A percentile compares a stretch with the other conserved stretches of the same genome.
These are phyloP conservation scores for Tachina grossa DNA, from an alignment of 2,888 invertebrate genomes.

Conservation along the genomic window DNA sequence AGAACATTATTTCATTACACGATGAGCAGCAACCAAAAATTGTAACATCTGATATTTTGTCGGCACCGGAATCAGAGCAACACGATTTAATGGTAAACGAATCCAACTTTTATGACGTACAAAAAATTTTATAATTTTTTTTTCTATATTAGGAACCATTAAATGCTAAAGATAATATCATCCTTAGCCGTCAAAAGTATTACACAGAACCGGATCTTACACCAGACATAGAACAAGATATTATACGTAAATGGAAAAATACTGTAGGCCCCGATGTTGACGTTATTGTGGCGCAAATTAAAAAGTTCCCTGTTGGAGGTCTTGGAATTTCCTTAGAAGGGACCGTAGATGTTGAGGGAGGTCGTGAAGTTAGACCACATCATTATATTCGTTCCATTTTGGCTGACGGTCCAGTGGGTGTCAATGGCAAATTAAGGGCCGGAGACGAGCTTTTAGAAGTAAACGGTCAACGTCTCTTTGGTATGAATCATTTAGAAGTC, in stretches of 20 bases:
- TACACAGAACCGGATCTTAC: conserved; percentile 84
- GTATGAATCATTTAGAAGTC: conserved; percentile 96
- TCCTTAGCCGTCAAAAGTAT: conserved; percentile 81
- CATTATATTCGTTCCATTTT: conserved; percentile 99
- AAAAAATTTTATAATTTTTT: background rate
- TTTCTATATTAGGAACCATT: conserved; percentile 73
- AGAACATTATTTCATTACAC: conserved; percentile 80
- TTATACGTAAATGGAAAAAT: conserved; percentile 92
- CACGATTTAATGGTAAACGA: conserved; percentile 76
- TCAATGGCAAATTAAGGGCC: conserved; percentile 92
- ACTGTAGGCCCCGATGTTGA: conserved; percentile 90
- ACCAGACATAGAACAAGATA: conserved; percentile 90
- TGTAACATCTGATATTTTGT: conserved; percentile 78
- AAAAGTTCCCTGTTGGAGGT: conserved; percentile 94
- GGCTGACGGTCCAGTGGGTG: conserved; percentile 98
- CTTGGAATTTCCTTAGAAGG: conserved; percentile 98
- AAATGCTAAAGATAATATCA: conserved; percentile 78
- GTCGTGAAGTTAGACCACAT: conserved; percentile 98
- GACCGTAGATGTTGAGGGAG: conserved; percentile 98
- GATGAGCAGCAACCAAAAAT: conserved; percentile 80
- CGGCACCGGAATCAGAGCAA: conserved; percentile 73
- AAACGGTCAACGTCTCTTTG: conserved; percentile 93
- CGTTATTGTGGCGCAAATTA: conserved; percentile 91
- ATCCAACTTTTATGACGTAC: background rate
- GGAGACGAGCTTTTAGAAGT: conserved; percentile 98